Base-by-base conservation (phyloP, 2,113 vertebrate genomes). In the Excalfactoria chinensis region DNA sequence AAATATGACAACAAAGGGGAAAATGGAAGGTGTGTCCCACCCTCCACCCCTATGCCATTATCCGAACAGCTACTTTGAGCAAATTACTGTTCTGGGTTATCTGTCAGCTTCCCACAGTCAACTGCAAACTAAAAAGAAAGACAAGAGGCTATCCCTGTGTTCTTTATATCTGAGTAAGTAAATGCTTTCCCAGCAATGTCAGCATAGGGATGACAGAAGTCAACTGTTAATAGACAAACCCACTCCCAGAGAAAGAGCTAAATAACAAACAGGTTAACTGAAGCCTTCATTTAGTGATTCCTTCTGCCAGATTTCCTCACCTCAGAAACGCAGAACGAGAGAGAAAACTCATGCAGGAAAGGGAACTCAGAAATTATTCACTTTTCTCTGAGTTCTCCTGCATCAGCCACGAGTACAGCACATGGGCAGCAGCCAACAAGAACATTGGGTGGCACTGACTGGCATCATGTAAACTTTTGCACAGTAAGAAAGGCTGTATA, bases 41-140 rank as follows among this genome's bases (percentile, higher is more conserved):
- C 7, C 74, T 92, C 48, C 77, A 82, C 72, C 76, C 46, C 86
- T 78, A 78, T 97, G 70, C 76, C 88, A 97, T 97, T 98, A 97
- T 98, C 92, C 96, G 75, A 72, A 79, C 66, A 98, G 95, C 95
- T 97, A 96, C 98, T 98, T 94, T 87, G 89, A 97, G 94, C 96
- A 96, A 98, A 98, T 98, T 96, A 95, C 82, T 86, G 48, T 82
- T 78, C 80, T 93, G 92, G 91, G 86, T 77, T 93, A 95, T 89
- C 95, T 97, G 97, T 97, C 94, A 93, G 86, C 85, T 93, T 94
- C 93, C 95, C 89, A 97, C 77, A 94, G 94, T 86, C 92, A 93
- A 64, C 35, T 64, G 92, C 77, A 87, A 95, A 87, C 73, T 55
- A 87, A 88, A 95, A 90, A 95, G 85, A 96, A 81, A 90, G 91